phyloP scores from a whole-genome alignment of 64 coral and sea anemone genomes.

The Stichodactyla mertensii region DNA sequence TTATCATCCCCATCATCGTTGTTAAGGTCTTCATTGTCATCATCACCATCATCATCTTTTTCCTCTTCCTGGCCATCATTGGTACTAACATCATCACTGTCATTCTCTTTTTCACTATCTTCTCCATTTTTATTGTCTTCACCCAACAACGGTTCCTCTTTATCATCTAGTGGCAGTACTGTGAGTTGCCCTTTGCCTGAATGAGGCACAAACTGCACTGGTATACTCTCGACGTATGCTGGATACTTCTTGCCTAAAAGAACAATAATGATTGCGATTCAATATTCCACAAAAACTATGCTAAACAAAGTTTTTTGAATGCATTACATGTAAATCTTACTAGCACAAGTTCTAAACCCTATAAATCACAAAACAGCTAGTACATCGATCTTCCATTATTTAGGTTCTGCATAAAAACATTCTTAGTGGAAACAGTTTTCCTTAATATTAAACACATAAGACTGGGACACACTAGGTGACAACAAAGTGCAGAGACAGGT shows the following conservation, averaged over 20 bases:
- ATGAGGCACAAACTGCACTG: conserved; percentile 26
- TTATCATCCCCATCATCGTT: conserved; percentile 5
- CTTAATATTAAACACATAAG: no score
- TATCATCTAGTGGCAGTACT: conserved; percentile 21
- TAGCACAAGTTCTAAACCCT: no score
- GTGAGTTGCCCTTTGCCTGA: conserved; percentile 15
- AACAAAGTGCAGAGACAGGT: no score
- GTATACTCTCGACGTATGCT: conserved; percentile 30
- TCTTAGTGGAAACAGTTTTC: no score
- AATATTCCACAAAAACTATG: background rate
- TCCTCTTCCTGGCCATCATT: background rate
- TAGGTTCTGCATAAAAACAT: no score
- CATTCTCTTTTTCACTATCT: background rate
- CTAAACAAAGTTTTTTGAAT: no score
- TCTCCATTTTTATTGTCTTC: background rate
- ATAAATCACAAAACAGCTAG: no score
- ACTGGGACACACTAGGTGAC: no score
- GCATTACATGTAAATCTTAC: no score
- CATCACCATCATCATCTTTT: background rate
- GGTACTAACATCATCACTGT: background rate
- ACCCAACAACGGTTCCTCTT: background rate
- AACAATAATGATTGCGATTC: background rate
- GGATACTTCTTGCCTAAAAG: conserved; percentile 29
- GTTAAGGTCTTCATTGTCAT: background rate
- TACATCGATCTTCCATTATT: background rate